Base-by-base conservation (phyloP, 1,140 invertebrate genomes). In the Apis dorsata region DNA sequence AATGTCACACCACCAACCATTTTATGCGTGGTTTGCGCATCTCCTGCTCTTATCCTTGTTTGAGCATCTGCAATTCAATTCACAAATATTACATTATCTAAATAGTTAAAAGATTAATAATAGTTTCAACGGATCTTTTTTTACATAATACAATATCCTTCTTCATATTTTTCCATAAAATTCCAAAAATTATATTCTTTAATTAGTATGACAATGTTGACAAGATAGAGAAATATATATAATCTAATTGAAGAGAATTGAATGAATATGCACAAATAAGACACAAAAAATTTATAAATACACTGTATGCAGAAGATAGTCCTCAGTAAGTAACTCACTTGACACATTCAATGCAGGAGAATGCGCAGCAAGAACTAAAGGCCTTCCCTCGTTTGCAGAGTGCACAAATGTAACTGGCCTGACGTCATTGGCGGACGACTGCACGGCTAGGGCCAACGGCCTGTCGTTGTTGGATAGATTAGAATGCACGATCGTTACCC, bases 401-500 rank as follows among this genome's bases (percentile, higher is more conserved):
- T 93, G 93, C 55, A 94, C 93, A 65, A 93, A 94, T 60, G 93
- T 93, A 63, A 94, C 91, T 21, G 93, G 93, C 83, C 93, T 90
- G 62, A 93, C 93, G 69, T 94, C 93, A 81, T 79, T 93, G 3
- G 92, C 90, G 44, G 93, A 90, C 12, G 93, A 93, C 72, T 94
- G 93, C 59, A 94, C 92, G 17, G 93, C 93, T 17, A 94, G 79
- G 57, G 93, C 92, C 65, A 94, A 85, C 34, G 93, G 93, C 84
- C 93, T 91, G 53, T 94, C 93, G 81, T 91, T 93, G 85, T 92
- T 93, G 24, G 92, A 93, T 57, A 93, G 83, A 91, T 92, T 92
- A 78, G 93, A 93, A 89, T 94, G 93, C 34, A 94, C 91, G 70
- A 94, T 92, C 55, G 93, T 94, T n/a, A 94, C 93, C 44, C 93